Conservation (phyloP, 2,113 vertebrate species). For the Bothrops jararaca region DNA sequence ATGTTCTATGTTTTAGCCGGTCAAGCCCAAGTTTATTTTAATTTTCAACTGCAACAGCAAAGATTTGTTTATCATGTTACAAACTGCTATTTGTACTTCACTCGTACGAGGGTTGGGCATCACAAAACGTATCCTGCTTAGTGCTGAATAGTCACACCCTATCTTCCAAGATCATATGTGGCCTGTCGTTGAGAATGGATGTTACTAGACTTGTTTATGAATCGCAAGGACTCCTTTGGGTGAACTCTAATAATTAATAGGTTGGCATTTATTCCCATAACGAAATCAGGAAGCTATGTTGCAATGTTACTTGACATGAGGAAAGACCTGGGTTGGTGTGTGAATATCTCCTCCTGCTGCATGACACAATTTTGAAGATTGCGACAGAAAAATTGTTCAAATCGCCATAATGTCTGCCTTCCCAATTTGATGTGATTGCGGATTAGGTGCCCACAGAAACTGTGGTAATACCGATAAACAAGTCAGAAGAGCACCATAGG, state of each 20-base stretch:
- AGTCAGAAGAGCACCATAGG: constrained; percentile 25
- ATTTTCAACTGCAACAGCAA: not conserved
- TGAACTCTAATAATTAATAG: constrained; percentile 32
- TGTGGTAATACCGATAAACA: constrained; percentile 46
- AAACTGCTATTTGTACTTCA: not conserved
- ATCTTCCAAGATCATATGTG: not conserved
- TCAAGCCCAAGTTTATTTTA: not conserved
- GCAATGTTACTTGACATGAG: constrained; percentile 47
- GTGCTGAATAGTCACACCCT: fast-evolving
- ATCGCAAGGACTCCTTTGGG: constrained; percentile 48
- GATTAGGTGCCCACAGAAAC: constrained; percentile 14
- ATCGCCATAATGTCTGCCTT: constrained; percentile 35
- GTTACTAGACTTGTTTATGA: constrained; percentile 45
- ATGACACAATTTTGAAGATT: constrained; percentile 41
- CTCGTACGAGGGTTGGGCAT: not conserved
- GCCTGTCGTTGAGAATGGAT: not conserved
- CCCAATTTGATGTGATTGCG: constrained; percentile 27
- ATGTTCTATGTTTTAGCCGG: not conserved
- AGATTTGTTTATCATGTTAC: not conserved
- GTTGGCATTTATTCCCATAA: constrained; percentile 59
- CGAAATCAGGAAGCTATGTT: constrained; percentile 43
- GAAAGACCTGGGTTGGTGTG: constrained; percentile 56
- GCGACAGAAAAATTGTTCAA: constrained; percentile 59
- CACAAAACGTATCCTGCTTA: not conserved
- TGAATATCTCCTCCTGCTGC: constrained; percentile 12